Evolutionary conservation across 2,888 invertebrate species (phyloP).

Genomic region (Chrysotoxum bicinctum): DNA sequence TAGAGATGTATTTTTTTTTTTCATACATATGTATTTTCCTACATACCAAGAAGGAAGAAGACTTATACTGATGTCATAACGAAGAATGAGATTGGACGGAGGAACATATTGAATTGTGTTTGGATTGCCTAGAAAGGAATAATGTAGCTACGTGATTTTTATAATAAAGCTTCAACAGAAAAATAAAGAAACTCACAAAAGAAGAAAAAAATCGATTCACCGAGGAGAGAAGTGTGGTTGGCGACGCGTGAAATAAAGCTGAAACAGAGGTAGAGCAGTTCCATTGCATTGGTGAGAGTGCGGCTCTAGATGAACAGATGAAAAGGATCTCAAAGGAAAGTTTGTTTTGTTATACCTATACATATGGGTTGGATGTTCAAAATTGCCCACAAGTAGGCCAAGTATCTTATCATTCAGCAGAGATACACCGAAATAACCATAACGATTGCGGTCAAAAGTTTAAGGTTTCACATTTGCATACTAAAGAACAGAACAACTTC

Average conservation of each 20-base stretch:
- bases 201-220: constrained; percentile 1
- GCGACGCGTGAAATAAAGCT: constrained; percentile 34
- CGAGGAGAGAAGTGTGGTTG: not conserved
- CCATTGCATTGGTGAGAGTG: not conserved
- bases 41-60: not conserved
- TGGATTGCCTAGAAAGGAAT: constrained; percentile 46
- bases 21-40: too few relatives aligned
- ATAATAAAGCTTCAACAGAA: constrained; percentile 35
- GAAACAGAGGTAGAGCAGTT: constrained; percentile 28
- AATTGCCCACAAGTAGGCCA: constrained; percentile 20
- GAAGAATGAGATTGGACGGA: constrained; percentile 47
- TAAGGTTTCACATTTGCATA: constrained; percentile 11
- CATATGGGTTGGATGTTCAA: not conserved
- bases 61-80: constrained; percentile 49
- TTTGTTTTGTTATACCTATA: not conserved
- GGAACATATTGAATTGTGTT: constrained; percentile 57
- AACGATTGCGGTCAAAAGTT: constrained; percentile 23
- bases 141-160: constrained; percentile 58
- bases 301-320: not conserved
- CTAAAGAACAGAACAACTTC: not conserved
- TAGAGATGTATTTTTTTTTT: not conserved
- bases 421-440: not conserved
- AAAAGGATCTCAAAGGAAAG: constrained; percentile 17
- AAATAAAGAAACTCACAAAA: not conserved
- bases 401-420: constrained; percentile 9